Base-by-base conservation (phyloP, 2,888 invertebrate species). In the Gymnosoma rotundatum region DNA sequence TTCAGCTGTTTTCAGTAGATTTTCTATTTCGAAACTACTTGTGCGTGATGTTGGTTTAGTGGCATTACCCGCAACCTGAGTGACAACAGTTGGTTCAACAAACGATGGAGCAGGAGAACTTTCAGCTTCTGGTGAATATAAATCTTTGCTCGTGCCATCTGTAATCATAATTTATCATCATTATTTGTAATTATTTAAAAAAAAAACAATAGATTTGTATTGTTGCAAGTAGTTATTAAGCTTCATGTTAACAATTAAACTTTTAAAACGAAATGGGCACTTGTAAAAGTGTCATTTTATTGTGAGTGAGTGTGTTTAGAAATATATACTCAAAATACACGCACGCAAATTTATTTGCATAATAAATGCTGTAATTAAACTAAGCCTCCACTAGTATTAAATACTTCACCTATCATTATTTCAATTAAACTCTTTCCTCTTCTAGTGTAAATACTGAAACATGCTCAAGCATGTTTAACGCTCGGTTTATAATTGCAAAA, bases 1-100 rank as follows among this genome's bases (percentile, higher is more conserved):
- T 88, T 92, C 92, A 48, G 92, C 92, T 86, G 92, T 92, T 89
- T 98, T 98, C 87, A 98, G 94, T 89, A 98, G 94, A 93, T 97
- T 98, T 93, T 98, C 98, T 89, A 98, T 98, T 93, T 98, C 98
- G 92, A 98, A 97, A 79, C 98, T 97, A 93, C 97, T 98, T 85
- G 97, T 96, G 88, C 97, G 94, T 72, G 96, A 96, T 88, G 95
- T 95, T 89, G 95, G 95, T 93, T 95, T 96, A 72, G 89, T 88
- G 83, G 88, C 89, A 50, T 45, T 50, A 25, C 45, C 78, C 56
- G 54, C 54, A 60, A 81, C 25, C 80, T 87, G 86, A 74, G 74
- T 76, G 21, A 67, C 81, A 79, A 52, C 45, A 75, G 89, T 89
- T 79, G 92, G 92, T 86, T 92, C 92, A 86, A 91, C 89, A 84